Conservation (phyloP, 2,113 vertebrate species). For the Heptranchias perlo region DNA sequence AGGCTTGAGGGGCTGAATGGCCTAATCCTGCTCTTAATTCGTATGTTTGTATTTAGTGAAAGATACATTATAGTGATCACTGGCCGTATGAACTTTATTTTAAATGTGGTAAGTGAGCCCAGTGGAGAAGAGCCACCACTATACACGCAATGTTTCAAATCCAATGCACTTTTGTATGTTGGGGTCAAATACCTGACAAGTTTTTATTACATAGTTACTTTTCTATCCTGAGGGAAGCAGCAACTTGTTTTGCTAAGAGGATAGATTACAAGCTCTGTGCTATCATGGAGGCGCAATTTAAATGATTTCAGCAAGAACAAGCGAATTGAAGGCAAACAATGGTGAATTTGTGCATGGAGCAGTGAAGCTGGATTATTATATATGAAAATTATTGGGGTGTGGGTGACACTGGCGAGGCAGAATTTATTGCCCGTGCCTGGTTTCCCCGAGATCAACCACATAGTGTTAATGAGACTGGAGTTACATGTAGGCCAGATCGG, state of each 20-base stretch:
- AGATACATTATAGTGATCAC: not conserved
- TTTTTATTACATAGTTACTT: conserved; percentile 2
- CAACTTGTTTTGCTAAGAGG: not conserved
- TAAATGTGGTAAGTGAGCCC: not conserved
- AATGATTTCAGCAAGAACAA: conserved; percentile 22
- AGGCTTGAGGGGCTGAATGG: no score
- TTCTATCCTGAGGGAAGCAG: not conserved
- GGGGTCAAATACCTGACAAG: not conserved
- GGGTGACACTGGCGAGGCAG: not conserved
- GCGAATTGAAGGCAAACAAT: not conserved
- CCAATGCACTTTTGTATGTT: not conserved
- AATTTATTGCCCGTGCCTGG: not conserved
- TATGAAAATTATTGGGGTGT: not conserved
- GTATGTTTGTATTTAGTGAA: no score
- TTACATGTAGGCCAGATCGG: not conserved
- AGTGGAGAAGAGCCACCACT: not conserved
- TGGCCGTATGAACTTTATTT: not conserved
- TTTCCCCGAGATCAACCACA: not conserved
- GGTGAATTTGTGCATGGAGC: not conserved
- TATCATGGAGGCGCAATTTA: not conserved
- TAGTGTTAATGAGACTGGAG: not conserved
- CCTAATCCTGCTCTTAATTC: no score
- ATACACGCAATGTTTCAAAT: not conserved
- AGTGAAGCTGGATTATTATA: not conserved
- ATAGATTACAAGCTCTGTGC: not conserved